These are phyloP conservation scores for Porites divaricata DNA, from an alignment of 92 coral and sea anemone genomes.

Conservation along the genomic window DNA sequence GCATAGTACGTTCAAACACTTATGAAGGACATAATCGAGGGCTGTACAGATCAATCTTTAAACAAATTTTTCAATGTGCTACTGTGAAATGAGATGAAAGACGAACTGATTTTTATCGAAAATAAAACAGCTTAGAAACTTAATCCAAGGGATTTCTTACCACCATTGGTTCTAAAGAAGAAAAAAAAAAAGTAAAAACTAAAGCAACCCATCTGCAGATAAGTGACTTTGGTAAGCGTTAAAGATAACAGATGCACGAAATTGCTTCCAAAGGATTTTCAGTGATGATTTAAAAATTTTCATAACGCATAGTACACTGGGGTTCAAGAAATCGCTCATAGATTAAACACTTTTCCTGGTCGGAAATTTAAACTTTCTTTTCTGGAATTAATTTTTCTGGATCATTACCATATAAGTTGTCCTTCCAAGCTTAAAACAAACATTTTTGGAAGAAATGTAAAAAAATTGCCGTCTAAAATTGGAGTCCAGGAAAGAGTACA, in stretches of 20 bases:
- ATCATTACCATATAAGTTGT: neutral
- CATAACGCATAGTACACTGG: neutral
- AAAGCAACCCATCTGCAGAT: neutral
- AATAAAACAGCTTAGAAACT: too few species aligned
- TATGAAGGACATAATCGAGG: too few species aligned
- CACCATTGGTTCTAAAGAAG: too few species aligned
- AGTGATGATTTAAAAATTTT: constrained; percentile 18
- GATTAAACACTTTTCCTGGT: neutral
- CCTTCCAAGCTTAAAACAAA: too few species aligned
- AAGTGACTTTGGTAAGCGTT: neutral
- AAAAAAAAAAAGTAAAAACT: neutral
- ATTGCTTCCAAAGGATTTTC: constrained; percentile 8
- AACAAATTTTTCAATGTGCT: too few species aligned
- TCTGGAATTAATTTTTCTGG: neutral
- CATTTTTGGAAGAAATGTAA: too few species aligned
- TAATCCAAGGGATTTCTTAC: too few species aligned
- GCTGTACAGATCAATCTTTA: too few species aligned
- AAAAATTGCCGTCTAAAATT: too few species aligned
- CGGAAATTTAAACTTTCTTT: neutral
- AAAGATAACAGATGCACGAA: neutral
- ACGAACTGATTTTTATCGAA: too few species aligned
- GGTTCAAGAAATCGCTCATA: neutral
- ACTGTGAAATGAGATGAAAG: too few species aligned
- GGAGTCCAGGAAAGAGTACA: neutral
- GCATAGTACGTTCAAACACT: too few species aligned